Conservation (phyloP, 2,797 vertebrate species). For the Sebastolobus altivelis region DNA sequence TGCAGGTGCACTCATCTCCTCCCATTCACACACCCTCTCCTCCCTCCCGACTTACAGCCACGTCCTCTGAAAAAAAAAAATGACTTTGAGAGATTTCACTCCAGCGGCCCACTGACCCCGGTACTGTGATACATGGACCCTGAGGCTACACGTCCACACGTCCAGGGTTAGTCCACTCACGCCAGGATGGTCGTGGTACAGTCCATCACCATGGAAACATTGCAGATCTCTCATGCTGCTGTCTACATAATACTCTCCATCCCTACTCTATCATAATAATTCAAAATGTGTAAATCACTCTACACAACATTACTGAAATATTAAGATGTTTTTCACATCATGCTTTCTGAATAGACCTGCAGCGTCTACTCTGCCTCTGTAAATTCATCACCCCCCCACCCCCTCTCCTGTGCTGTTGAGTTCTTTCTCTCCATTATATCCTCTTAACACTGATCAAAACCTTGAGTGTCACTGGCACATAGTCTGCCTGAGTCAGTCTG, state of each 20-base stretch:
- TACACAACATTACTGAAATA: slow-evolving; percentile 1
- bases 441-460: slow-evolving; percentile 53
- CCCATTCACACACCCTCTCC: background rate
- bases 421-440: slow-evolving; percentile 28
- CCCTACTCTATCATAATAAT: background rate
- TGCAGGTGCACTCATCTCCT: slow-evolving; percentile 26
- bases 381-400: slow-evolving; percentile 9
- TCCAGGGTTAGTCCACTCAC: slow-evolving; percentile 11
- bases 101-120: slow-evolving; percentile 12
- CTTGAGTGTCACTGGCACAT: slow-evolving; percentile 46
- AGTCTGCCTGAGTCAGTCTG: slow-evolving; percentile 40
- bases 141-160: background rate
- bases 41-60: slow-evolving; percentile 11
- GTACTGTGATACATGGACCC: slow-evolving; percentile 12
- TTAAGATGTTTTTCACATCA: background rate
- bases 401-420: background rate
- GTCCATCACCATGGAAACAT: slow-evolving; percentile 27
- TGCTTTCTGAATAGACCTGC: slow-evolving; percentile 1
- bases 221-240: slow-evolving; percentile 5
- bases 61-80: slow-evolving; percentile 28
- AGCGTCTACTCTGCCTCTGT: slow-evolving; percentile 6
- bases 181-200: background rate
- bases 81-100: slow-evolving; percentile 39
- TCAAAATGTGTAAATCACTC: background rate
- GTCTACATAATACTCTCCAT: background rate